Evolutionary conservation across 2,797 vertebrate genomes (phyloP), one percentile per base, ranked within the genome.

Genomic region (Fistularia commersonii): DNA sequence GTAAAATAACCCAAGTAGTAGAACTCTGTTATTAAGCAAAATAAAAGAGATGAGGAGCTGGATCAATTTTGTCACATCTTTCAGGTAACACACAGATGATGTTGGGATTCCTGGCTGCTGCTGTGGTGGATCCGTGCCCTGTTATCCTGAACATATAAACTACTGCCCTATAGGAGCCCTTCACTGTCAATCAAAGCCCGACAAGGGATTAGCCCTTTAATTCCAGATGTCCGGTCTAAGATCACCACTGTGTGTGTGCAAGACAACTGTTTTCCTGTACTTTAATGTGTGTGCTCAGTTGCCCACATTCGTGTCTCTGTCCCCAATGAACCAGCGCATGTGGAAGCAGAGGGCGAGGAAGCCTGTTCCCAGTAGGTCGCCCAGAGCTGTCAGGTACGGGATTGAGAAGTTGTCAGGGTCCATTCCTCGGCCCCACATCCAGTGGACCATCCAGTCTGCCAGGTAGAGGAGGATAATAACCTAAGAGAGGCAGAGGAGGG

Each of bases 391-490:
- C 88, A 99, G 87, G 91, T 99, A 99, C 0, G 97, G 97, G 88
- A 99, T 99, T 79, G 96, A 98, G 88, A 98, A 99, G 89, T 99
- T 99, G 88, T 99, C 97, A 0, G 97, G 97, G 71, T 99, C 93
- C 84, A 99, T 93, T 54, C 96, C 94, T 60, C 96, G 84, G 42
- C 92, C 89, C 97, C 97, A 99, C 96, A 99, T 99, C 96, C 97
- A 99, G 83, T 98, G 93, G 51, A 99, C 96, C 96, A 99, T 97
- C 96, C 96, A 99, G 90, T 99, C 95, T 5, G 96, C 96, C 65
- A 99, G 91, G 86, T 97, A 99, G 34, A 99, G 92, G 6, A 99
- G 94, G 76, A 98, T 92, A 45, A 98, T 79, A 38, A 99, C 97
- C 97, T 99, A 87, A 1, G 55, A 7, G 12, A 5, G 43, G 6